Evolutionary conservation across 37 sponge, comb jelly and placozoan species (phyloP).

Genomic region (Geodia barretti): DNA sequence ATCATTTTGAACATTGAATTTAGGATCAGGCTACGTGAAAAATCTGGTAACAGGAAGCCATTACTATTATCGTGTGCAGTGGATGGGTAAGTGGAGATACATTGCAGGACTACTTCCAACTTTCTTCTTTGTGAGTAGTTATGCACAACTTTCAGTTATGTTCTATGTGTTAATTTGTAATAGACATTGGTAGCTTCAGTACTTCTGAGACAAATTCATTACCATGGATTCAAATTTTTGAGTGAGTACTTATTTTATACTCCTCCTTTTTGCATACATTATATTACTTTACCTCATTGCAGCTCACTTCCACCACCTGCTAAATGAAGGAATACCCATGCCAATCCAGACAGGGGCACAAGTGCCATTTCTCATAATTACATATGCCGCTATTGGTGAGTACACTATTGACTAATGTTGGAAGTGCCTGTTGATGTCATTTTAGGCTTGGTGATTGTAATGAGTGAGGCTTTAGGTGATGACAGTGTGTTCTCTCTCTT

Average conservation of each 20-base stretch:
- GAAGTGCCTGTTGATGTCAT: background rate
- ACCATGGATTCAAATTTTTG: constrained; percentile 59
- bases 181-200: constrained; percentile 71
- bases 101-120: constrained; percentile 54
- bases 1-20: constrained; percentile 16
- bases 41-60: constrained; percentile 50
- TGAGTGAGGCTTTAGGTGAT: constrained; percentile 74
- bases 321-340: constrained; percentile 59
- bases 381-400: constrained; percentile 58
- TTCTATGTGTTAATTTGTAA: background rate
- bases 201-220: constrained; percentile 53
- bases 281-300: constrained; percentile 1
- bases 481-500: constrained; percentile 66
- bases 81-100: constrained; percentile 66
- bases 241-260: constrained; percentile 27
- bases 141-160: background rate
- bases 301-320: constrained; percentile 33
- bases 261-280: background rate
- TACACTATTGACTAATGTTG: too few species aligned
- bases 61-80: constrained; percentile 57
- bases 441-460: constrained; percentile 63
- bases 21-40: constrained; percentile 51
- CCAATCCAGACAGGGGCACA: constrained; percentile 57
- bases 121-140: constrained; percentile 65
- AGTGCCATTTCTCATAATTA: constrained; percentile 44